These are phyloP conservation scores for Steinernema khuongi DNA, from an alignment of 1,140 invertebrate genomes.

Conservation along the genomic window DNA sequence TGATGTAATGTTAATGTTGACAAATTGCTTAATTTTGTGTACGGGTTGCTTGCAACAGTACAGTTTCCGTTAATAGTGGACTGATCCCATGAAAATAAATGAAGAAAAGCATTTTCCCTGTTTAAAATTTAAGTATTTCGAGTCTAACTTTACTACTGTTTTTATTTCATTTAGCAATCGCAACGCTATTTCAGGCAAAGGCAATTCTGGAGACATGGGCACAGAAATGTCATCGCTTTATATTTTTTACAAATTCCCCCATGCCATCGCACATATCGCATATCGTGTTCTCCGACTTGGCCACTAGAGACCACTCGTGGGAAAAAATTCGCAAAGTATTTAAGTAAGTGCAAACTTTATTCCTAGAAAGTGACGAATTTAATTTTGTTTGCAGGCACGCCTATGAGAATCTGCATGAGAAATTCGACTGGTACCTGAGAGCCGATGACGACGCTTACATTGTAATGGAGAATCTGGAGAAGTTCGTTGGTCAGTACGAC, in stretches of 20 bases:
- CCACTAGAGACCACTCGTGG: slow-evolving; percentile 32
- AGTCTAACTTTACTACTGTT: neutral
- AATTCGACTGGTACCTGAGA: slow-evolving; percentile 58
- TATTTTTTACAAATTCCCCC: slow-evolving; percentile 38
- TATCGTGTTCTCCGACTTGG: slow-evolving; percentile 27
- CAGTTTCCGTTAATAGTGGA: too few relatives aligned
- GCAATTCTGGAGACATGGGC: slow-evolving; percentile 36
- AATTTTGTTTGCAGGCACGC: slow-evolving; percentile 27
- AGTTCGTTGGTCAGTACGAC: slow-evolving; percentile 48
- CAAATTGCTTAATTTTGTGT: too few relatives aligned
- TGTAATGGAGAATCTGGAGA: slow-evolving; percentile 60
- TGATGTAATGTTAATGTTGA: too few relatives aligned
- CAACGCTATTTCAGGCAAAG: slow-evolving; percentile 22
- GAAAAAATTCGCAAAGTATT: slow-evolving; percentile 34
- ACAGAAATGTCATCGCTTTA: slow-evolving; percentile 25
- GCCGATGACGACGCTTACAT: slow-evolving; percentile 61
- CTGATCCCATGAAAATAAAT: too few relatives aligned
- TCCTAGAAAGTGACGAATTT: neutral
- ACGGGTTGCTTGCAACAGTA: too few relatives aligned
- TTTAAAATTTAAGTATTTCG: too few relatives aligned
- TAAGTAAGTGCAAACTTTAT: slow-evolving; percentile 18
- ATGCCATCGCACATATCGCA: slow-evolving; percentile 31
- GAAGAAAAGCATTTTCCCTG: too few relatives aligned
- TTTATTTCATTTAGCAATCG: neutral
- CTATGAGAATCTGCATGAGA: slow-evolving; percentile 22